Conservation (phyloP, 2,113 vertebrate species). For the Nettapus auritus region DNA sequence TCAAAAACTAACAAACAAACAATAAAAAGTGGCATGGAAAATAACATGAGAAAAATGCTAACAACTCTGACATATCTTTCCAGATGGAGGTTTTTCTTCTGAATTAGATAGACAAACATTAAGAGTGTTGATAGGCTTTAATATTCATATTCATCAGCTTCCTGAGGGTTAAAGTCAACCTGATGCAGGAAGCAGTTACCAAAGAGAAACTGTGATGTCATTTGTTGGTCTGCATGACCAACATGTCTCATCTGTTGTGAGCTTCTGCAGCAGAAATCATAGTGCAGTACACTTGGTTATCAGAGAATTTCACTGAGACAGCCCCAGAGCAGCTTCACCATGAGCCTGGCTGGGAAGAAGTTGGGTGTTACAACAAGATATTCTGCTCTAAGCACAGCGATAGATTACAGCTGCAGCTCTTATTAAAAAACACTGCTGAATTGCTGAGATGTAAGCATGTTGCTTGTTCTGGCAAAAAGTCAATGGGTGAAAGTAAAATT, state of each 20-base stretch:
- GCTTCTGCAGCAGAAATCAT: background rate
- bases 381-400: background rate
- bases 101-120: background rate
- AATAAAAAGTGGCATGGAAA: background rate
- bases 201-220: background rate
- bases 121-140: background rate
- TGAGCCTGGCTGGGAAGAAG: background rate
- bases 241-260: background rate
- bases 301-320: background rate
- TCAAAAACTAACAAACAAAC: background rate
- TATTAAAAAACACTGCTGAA: background rate
- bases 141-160: background rate
- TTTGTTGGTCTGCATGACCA: background rate
- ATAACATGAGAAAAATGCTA: background rate
- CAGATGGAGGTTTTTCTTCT: background rate
- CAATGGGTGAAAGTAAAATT: constrained; percentile 54
- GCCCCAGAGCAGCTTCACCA: background rate
- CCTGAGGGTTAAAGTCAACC: background rate
- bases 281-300: background rate
- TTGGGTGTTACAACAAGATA: background rate
- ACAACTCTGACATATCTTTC: background rate
- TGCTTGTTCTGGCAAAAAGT: constrained; percentile 48
- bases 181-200: background rate
- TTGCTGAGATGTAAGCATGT: constrained; percentile 34
- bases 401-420: background rate